Evolutionary conservation across 2,888 invertebrate species (phyloP), one percentile per base, ranked within the genome.

Genomic region (Protophormia terraenovae): DNA sequence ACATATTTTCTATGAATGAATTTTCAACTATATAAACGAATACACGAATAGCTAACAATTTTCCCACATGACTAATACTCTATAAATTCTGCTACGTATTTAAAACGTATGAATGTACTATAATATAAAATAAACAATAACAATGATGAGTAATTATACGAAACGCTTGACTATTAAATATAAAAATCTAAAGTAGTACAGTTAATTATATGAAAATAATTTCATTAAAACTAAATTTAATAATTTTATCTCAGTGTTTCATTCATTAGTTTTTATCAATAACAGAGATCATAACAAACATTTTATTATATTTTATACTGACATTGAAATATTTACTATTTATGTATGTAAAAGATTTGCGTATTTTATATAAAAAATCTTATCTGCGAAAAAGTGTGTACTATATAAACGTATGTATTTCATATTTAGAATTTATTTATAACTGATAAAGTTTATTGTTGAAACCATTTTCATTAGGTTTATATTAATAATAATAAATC

Each of bases 131-230:
- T 27, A 27, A 41, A 38, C 22, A 62, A 24, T 64, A 64, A 64
- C 38, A 24, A 64, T 64, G 62, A 64, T 64, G 62, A 64, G 38
- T 64, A 64, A 64, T 64, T 53, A 14, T 24, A 14, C 3, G 19
- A 24, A 14, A 14, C 16, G 16, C 16, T 5, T 6, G 16, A 45
- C 45, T 16, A 16, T 7, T 53, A 53, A 53, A 53, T 27, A 2
- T 14, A 53, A 19, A 47, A 19, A 47, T 8, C 10, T 3, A 32
- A 7, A 19, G 19, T 1, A 16, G 16, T 45, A 16, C 16, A 7
- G 19, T 47, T 16, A 47, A 47, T 47, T 3, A 41, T n/a, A 41
- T 41, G 4, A n/a, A 8, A 3, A 8, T 19, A 19, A 7, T 47
- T 19, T 19, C 19, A 47, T 47, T n/a, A n/a, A 12, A 41, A 41